These are phyloP conservation scores for Ptychoptera contaminata DNA, from an alignment of 2,888 invertebrate genomes.

Conservation along the genomic window DNA sequence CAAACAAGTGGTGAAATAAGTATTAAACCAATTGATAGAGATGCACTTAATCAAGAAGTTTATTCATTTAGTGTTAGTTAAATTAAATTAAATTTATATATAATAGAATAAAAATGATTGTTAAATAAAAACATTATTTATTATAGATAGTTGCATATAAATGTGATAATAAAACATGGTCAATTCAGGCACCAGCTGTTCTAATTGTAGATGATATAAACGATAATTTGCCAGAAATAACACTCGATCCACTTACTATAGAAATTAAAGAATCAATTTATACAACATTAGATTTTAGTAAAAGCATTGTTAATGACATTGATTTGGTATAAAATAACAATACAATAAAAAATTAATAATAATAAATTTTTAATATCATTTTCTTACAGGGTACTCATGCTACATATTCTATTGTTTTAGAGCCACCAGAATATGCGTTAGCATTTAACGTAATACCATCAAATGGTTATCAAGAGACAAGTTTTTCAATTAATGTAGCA, in stretches of 20 bases:
- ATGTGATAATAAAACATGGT: slow-evolving; percentile 19
- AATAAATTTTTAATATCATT: too few relatives aligned
- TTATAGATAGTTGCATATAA: slow-evolving; percentile 33
- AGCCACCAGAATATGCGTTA: slow-evolving; percentile 20
- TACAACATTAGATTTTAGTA: slow-evolving; percentile 31
- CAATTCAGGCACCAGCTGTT: slow-evolving; percentile 25
- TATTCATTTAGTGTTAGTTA: slow-evolving; percentile 26
- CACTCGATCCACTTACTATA: slow-evolving; percentile 24
- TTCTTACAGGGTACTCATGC: slow-evolving; percentile 39
- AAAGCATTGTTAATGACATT: slow-evolving; percentile 37
- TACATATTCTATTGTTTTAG: slow-evolving; percentile 34
- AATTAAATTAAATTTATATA: neutral
- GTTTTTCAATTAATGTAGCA: slow-evolving; percentile 40
- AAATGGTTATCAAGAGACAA: slow-evolving; percentile 41
- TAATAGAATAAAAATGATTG: neutral
- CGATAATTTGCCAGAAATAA: slow-evolving; percentile 44
- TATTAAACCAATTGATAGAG: slow-evolving; percentile 30
- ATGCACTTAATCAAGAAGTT: slow-evolving; percentile 29
- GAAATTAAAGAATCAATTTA: slow-evolving; percentile 38
- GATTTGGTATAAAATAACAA: slow-evolving; percentile 32
- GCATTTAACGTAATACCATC: slow-evolving; percentile 45
- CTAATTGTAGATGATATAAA: slow-evolving; percentile 43
- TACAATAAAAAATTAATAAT: neutral
- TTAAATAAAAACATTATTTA: neutral
- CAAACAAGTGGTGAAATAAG: slow-evolving; percentile 9